Percentiles rank a stretch among this genome's conserved stretches.
Conservation (phyloP, 2,113 vertebrate genomes). For the Seriola dumerili region DNA sequence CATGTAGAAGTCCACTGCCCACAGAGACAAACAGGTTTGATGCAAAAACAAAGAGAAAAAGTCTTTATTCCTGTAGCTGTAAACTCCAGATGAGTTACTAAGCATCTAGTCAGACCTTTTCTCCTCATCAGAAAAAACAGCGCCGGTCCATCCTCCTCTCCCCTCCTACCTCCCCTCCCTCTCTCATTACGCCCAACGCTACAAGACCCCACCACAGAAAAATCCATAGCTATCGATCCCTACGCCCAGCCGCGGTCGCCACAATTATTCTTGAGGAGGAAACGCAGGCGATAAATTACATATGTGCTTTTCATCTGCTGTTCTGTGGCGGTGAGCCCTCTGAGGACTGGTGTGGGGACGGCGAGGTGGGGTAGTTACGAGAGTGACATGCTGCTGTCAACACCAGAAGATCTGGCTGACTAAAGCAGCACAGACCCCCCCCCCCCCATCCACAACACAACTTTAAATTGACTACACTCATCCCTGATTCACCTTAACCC, state of each 20-base stretch:
- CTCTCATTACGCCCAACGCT: constrained; percentile 96
- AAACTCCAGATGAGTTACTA: constrained; percentile 42
- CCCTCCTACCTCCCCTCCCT: constrained; percentile 81
- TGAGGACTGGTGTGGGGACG: constrained; percentile 86
- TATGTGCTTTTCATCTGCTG: constrained; percentile 98
- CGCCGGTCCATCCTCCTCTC: constrained; percentile 86
- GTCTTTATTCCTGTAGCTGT: constrained; percentile 26
- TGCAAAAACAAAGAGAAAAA: constrained; percentile 3
- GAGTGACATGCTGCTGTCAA: constrained; percentile 66
- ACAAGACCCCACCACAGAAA: constrained; percentile 97
- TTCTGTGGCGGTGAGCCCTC: constrained; percentile 91
- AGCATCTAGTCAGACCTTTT: constrained; percentile 55
- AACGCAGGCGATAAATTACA: constrained; percentile 99
- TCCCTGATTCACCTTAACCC: constrained; percentile 8
- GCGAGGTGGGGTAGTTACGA: constrained; percentile 87
- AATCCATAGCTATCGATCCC: constrained; percentile 98
- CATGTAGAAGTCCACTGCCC: neutral
- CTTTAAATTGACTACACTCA: neutral
- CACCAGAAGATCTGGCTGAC: constrained; percentile 13
- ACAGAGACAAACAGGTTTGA: neutral
- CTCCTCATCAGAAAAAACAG: constrained; percentile 54
- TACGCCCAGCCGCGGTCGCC: constrained; percentile 89
- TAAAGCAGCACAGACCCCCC: constrained; percentile 9
- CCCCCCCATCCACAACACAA: neutral
- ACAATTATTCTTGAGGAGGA: constrained; percentile 99